Evolutionary conservation across 2,113 vertebrate species (phyloP).

Genomic region (Cygnus buccinator): DNA sequence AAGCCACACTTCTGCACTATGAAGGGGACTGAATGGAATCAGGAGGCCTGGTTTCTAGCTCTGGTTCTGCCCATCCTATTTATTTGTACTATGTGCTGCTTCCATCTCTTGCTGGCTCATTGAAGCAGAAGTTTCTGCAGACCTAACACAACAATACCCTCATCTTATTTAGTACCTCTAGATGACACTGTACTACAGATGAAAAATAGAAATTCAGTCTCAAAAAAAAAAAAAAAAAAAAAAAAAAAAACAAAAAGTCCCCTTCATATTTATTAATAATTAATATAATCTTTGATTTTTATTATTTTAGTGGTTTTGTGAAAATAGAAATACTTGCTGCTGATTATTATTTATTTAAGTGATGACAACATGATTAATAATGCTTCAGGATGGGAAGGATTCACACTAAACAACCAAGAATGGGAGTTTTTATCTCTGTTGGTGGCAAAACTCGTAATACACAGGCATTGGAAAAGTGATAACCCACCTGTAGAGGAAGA

Average conservation of each 20-base stretch:
- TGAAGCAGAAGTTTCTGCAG: background rate
- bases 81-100: background rate
- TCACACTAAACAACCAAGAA: conserved; percentile 44
- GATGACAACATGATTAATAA: conserved; percentile 69
- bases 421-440: conserved; percentile 60
- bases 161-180: conserved; percentile 47
- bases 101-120: background rate
- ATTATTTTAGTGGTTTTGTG: conserved; percentile 58
- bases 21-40: accelerated
- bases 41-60: background rate
- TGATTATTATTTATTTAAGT: conserved; percentile 69
- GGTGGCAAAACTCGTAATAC: conserved; percentile 54
- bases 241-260: background rate
- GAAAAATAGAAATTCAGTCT: conserved; percentile 18
- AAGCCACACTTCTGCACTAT: background rate
- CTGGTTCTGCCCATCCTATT: background rate
- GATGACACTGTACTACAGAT: conserved; percentile 61
- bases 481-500: conserved; percentile 59
- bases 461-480: conserved; percentile 36
- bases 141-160: background rate
- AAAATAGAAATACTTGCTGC: conserved; percentile 64
- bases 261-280: conserved; percentile 53
- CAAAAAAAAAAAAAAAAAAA: background rate
- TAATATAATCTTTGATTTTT: conserved; percentile 56
- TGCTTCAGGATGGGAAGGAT: conserved; percentile 47